These are phyloP conservation scores for Leptinotarsa juncta DNA, from an alignment of 2,888 invertebrate species.

Conservation along the genomic window DNA sequence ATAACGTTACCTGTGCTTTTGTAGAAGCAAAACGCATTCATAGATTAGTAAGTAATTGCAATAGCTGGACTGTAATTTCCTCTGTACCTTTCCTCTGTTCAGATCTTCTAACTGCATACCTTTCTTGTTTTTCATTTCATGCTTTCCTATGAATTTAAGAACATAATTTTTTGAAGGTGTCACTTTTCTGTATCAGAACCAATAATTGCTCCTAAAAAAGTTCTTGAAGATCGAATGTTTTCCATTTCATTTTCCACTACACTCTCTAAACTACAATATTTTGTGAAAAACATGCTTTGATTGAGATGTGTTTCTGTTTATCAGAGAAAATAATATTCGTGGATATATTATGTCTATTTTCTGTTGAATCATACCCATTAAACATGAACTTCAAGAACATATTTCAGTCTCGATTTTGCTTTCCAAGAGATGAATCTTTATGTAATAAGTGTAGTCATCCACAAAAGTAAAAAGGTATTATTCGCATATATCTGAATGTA, in stretches of 20 bases:
- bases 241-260: too few relatives aligned
- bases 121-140: neutral
- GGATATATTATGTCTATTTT: neutral
- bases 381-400: neutral
- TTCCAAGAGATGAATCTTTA: neutral
- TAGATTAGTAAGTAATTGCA: too few relatives aligned
- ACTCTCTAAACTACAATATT: too few relatives aligned
- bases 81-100: too few relatives aligned
- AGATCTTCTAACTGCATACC: neutral
- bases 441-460: neutral
- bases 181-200: neutral
- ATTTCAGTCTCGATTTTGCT: neutral
- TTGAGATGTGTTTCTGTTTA: neutral
- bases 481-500: neutral
- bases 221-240: neutral
- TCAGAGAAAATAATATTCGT: neutral
- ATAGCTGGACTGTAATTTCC: too few relatives aligned
- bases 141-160: neutral
- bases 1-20: neutral
- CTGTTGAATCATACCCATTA: too few relatives aligned
- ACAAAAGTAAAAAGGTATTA: neutral
- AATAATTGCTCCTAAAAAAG: neutral
- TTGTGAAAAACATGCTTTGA: too few relatives aligned
- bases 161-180: neutral
- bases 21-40: neutral